Evolutionary conservation across 2,888 invertebrate genomes (phyloP), one percentile per base, ranked within the genome.

Genomic region (Synergus laeviventris): DNA sequence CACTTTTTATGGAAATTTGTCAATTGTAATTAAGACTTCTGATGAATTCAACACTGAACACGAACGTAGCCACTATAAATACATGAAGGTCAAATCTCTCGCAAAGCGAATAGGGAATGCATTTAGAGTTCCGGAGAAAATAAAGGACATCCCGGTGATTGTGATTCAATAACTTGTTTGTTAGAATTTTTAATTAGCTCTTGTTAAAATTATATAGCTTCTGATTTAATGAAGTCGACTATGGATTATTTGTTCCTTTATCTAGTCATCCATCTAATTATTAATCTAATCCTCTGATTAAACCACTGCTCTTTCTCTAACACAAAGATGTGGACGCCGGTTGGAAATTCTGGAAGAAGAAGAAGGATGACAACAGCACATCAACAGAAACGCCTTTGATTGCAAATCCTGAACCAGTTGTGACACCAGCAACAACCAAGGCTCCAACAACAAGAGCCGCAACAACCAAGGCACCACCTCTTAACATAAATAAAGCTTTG

Each of bases 311-410:
- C 24, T 31, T 60, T 45, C 31, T 16, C 12, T 7, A 14, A 59
- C 12, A 24, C 16, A 70, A 49, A 39, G 82, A 85, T 66, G 82
- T 82, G 36, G 83, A 89, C 18, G 89, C 86, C n/a, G 87, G 86
- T 76, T 87, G 90, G 90, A 89, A 89, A 76, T 90, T 89, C 75
- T 90, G 89, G 90, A 87, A 88, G 76, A 85, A 85, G 75, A 78
- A 83, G 75, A 87, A 87, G 77, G 82, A 86, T 45, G 73, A 86
- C 79, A 61, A 85, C 82, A 42, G 18, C 24, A 80, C 81, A 1
- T 77, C 80, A 8, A 77, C 78, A 9, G 61, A 61, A 18, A 73
- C 74, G 24, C 56, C 78, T 5, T 3, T 60, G 1, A 66, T 60
- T 42, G 14, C 61, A 16, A 76, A 60, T 75, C 31, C 74, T 18